phyloP scores from a whole-genome alignment of 2,888 invertebrate species.

The Saturnia japonica region DNA sequence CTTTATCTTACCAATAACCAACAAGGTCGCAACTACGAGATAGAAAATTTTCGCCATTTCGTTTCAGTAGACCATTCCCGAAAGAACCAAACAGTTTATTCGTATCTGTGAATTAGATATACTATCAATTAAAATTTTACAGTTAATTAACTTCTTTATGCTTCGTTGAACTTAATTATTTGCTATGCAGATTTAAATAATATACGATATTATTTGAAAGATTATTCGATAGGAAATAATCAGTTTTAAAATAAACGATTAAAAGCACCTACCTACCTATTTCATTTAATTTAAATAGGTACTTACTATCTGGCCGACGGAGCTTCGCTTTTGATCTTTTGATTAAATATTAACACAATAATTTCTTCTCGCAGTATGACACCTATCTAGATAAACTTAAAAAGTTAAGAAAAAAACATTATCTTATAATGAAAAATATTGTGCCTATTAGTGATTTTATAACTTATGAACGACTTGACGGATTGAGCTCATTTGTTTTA shows the following conservation, averaged over 20 bases:
- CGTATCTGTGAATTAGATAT: slow-evolving; percentile 26
- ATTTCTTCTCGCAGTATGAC: too few species aligned
- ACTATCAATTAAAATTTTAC: slow-evolving; percentile 40
- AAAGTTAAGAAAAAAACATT: too few species aligned
- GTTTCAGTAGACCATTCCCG: slow-evolving; percentile 37
- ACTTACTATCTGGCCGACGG: too few species aligned
- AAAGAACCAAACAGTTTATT: slow-evolving; percentile 45
- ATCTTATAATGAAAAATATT: too few species aligned
- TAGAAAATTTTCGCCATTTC: slow-evolving; percentile 46
- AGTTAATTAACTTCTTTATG: slow-evolving; percentile 42
- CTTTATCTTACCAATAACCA: slow-evolving; percentile 48
- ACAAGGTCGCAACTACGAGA: slow-evolving; percentile 35
- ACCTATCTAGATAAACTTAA: too few species aligned
- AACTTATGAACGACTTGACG: too few species aligned
- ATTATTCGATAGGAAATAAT: background rate
- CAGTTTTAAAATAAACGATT: background rate
- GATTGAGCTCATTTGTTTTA: too few species aligned
- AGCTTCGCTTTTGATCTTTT: too few species aligned
- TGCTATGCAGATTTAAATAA: background rate
- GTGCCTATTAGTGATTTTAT: too few species aligned
- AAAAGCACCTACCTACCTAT: background rate
- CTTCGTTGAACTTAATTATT: slow-evolving; percentile 36
- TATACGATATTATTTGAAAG: background rate
- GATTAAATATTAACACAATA: too few species aligned
- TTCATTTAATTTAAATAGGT: background rate